Evolutionary conservation across 2,113 vertebrate genomes (phyloP).

Genomic region (Phasianus colchicus): DNA sequence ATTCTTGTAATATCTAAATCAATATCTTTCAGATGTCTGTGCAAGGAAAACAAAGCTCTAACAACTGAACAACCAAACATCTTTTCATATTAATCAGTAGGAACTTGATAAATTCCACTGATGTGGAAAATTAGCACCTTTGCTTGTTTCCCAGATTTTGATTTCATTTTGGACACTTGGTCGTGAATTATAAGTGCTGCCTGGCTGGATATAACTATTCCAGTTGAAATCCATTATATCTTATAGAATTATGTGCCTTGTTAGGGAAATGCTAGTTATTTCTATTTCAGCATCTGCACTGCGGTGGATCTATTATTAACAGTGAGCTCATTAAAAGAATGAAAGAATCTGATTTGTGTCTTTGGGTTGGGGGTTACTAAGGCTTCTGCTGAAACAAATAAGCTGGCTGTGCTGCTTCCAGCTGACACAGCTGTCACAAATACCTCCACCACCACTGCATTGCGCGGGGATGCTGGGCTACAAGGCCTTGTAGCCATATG

Average conservation of each 20-base stretch:
- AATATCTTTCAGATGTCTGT: constrained; percentile 75
- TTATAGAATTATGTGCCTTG: constrained; percentile 79
- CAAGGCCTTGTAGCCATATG: constrained; percentile 79
- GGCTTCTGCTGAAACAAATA: constrained; percentile 68
- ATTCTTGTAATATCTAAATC: constrained; percentile 77
- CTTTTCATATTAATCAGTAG: constrained; percentile 78
- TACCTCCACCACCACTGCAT: constrained; percentile 47
- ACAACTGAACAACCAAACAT: constrained; percentile 74
- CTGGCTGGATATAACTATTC: constrained; percentile 75
- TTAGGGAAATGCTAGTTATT: constrained; percentile 79
- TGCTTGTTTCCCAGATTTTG: constrained; percentile 77
- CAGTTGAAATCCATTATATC: constrained; percentile 81
- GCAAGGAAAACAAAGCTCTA: constrained; percentile 75
- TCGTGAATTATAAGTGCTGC: constrained; percentile 77
- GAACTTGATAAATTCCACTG: constrained; percentile 80
- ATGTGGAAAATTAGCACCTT: constrained; percentile 83
- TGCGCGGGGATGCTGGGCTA: constrained; percentile 57
- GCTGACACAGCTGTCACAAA: constrained; percentile 80
- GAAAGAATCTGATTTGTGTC: constrained; percentile 77
- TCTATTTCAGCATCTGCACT: constrained; percentile 79
- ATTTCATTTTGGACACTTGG: constrained; percentile 78
- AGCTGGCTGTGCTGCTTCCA: constrained; percentile 61
- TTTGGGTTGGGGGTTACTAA: constrained; percentile 40
- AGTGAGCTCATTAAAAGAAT: constrained; percentile 73
- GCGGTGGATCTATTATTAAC: constrained; percentile 82